Evolutionary conservation across 2,888 invertebrate genomes (phyloP).

Genomic region (Amblyteles armatorius): DNA sequence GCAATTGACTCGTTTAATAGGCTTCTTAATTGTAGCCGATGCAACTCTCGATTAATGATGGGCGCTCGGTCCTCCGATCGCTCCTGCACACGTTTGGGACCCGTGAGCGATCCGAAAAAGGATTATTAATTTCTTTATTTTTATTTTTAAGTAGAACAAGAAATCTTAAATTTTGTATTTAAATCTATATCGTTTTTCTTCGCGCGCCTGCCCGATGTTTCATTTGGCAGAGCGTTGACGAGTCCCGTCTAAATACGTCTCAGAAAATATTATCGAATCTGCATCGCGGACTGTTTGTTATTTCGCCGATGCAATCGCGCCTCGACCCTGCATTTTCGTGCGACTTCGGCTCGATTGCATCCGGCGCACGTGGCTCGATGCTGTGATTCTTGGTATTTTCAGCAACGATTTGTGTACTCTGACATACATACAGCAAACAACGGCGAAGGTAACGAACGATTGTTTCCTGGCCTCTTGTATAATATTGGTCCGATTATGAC

Average conservation of each 20-base stretch:
- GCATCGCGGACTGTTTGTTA: neutral
- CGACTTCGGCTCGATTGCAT: neutral
- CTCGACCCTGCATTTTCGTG: neutral
- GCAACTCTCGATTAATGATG: slow-evolving; percentile 38
- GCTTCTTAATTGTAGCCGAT: slow-evolving; percentile 53
- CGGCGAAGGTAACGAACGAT: neutral
- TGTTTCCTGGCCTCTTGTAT: slow-evolving; percentile 1
- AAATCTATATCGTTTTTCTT: neutral
- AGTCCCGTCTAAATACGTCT: neutral
- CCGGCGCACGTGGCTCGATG: neutral
- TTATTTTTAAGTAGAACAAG: neutral
- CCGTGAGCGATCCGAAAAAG: neutral
- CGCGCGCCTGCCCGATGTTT: neutral
- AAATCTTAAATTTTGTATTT: neutral
- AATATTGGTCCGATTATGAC: neutral
- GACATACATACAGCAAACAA: neutral
- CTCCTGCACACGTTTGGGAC: neutral
- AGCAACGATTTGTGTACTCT: neutral
- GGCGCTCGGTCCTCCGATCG: slow-evolving; percentile 19
- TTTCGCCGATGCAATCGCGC: neutral
- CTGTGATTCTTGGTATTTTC: neutral
- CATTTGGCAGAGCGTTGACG: neutral
- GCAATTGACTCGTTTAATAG: slow-evolving; percentile 70
- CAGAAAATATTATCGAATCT: neutral
- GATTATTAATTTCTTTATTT: neutral